These are phyloP conservation scores for Venusia cambrica DNA, from an alignment of 2,888 invertebrate species.

Conservation along the genomic window DNA sequence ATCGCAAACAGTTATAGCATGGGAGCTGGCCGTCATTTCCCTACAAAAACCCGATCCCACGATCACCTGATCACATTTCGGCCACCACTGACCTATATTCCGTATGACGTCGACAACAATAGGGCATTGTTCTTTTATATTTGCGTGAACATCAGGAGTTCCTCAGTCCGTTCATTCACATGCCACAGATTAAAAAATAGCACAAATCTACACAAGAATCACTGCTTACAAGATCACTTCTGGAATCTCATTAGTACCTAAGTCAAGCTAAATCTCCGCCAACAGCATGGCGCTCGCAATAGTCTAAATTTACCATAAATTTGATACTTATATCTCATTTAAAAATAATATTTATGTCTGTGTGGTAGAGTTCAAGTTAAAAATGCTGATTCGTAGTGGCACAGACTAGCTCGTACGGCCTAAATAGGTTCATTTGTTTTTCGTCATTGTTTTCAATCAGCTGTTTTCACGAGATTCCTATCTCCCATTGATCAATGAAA, in stretches of 20 bases:
- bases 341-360: not conserved
- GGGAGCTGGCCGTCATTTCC: constrained; percentile 21
- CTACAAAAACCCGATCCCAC: constrained; percentile 50
- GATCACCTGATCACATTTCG: constrained; percentile 76
- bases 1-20: constrained; percentile 18
- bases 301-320: no score
- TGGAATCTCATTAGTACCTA: no score
- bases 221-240: no score
- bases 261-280: no score
- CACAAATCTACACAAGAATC: no score
- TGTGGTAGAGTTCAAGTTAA: not conserved
- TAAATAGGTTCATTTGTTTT: constrained; percentile 74
- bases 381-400: constrained; percentile 4
- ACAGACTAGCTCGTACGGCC: constrained; percentile 5
- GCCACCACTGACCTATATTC: constrained; percentile 75
- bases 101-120: constrained; percentile 78
- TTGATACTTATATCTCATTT: no score
- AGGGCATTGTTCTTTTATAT: constrained; percentile 79
- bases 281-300: no score
- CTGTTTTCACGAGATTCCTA: constrained; percentile 69
- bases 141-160: constrained; percentile 72
- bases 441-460: constrained; percentile 73
- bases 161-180: constrained; percentile 74
- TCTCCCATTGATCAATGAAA: constrained; percentile 68
- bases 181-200: no score